These are phyloP conservation scores for Rhagonycha fulva DNA, from an alignment of 2,888 invertebrate species.

Conservation along the genomic window DNA sequence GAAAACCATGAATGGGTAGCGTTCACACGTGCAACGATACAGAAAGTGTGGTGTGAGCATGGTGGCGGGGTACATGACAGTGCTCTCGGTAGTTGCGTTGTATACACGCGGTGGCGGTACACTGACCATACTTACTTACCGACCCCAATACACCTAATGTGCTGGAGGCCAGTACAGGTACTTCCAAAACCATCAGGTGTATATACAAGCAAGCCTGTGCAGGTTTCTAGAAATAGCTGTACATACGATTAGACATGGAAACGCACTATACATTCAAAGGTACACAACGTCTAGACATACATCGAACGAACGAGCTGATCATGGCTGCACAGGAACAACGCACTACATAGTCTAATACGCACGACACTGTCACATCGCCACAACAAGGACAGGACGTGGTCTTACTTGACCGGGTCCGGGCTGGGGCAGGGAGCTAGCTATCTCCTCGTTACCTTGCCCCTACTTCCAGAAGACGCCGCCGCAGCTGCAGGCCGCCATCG, in stretches of 20 bases:
- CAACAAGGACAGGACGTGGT: conserved; percentile 56
- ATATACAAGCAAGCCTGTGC: conserved; percentile 31
- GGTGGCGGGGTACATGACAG: conserved; percentile 48
- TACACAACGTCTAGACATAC: conserved; percentile 55
- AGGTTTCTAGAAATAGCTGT: conserved; percentile 37
- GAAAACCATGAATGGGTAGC: neutral
- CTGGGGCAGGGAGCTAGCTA: conserved; percentile 60
- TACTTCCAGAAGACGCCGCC: conserved; percentile 66
- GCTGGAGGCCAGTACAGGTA: conserved; percentile 43
- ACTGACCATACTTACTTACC: conserved; percentile 38
- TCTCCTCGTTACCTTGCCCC: conserved; percentile 66
- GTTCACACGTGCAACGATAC: neutral
- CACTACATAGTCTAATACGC: conserved; percentile 52
- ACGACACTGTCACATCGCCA: conserved; percentile 57
- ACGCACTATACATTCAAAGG: conserved; percentile 39
- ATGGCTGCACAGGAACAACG: conserved; percentile 54
- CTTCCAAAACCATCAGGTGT: conserved; percentile 36
- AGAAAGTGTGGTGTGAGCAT: neutral
- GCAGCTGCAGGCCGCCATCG: conserved; percentile 56
- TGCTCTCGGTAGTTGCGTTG: conserved; percentile 53
- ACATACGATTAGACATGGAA: conserved; percentile 33
- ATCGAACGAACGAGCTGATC: conserved; percentile 56
- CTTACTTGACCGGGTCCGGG: conserved; percentile 56
- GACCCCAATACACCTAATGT: conserved; percentile 42
- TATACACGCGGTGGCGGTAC: conserved; percentile 41